A percentile compares a stretch with the other conserved stretches of the same genome.
Conservation (phyloP, 2,113 vertebrate species). For the Eira barbara region DNA sequence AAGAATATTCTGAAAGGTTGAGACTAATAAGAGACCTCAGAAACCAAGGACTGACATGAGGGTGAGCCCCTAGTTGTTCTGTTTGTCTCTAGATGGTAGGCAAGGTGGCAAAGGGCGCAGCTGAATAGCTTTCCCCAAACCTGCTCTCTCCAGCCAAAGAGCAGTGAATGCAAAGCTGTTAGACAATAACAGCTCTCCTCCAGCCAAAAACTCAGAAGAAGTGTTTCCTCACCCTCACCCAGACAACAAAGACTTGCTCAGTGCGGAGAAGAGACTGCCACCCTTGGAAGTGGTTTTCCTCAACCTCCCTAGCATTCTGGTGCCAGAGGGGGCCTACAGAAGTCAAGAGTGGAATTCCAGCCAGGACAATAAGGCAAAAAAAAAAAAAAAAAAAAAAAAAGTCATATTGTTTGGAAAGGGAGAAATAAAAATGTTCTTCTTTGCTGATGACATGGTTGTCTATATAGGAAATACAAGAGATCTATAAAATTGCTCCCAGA, state of each 20-base stretch:
- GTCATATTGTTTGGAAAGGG: neutral
- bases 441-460: no score
- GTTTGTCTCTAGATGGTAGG: neutral
- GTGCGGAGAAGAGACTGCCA: neutral
- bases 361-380: no score
- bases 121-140: neutral
- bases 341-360: neutral
- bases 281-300: fast-evolving
- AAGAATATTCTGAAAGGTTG: neutral
- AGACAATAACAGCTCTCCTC: neutral
- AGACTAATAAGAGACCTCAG: neutral
- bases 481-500: neutral
- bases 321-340: neutral
- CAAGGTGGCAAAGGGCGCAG: neutral
- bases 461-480: neutral
- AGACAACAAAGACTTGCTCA: neutral
- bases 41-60: no score
- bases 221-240: fast-evolving
- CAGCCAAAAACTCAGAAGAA: no score
- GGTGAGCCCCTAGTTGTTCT: neutral
- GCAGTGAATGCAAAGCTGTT: neutral
- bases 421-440: neutral
- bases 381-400: neutral
- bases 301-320: fast-evolving
- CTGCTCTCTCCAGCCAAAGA: neutral